A percentile compares a stretch with the other conserved stretches of the same genome.
These are phyloP conservation scores for Chloropsis hardwickii DNA, from an alignment of 2,113 vertebrate species.

Conservation along the genomic window DNA sequence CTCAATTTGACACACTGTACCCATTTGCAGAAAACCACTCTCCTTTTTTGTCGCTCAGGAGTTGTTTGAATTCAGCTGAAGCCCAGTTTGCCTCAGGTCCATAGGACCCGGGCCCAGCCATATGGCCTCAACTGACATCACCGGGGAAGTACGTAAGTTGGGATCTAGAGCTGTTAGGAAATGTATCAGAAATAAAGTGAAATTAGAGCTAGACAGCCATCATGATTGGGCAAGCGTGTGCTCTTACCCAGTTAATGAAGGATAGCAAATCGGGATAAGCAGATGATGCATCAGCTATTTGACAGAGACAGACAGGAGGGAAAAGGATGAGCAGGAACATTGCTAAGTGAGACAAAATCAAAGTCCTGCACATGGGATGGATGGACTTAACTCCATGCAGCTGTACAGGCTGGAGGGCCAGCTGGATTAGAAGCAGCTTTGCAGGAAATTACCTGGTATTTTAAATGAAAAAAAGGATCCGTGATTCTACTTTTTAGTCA, in stretches of 20 bases:
- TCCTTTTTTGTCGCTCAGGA: not conserved
- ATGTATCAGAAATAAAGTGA: not conserved
- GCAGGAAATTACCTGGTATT: not conserved
- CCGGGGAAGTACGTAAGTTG: accelerated
- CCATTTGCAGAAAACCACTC: not conserved
- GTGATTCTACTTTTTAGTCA: not conserved
- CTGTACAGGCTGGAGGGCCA: not conserved
- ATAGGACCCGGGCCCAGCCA: not conserved
- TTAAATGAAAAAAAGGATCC: not conserved
- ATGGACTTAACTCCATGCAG: not conserved
- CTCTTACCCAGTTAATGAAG: not conserved
- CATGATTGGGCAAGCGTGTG: not conserved
- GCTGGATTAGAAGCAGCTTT: not conserved
- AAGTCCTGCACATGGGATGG: not conserved
- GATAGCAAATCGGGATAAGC: not conserved
- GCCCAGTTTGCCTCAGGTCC: not conserved
- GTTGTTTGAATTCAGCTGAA: not conserved
- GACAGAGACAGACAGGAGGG: not conserved
- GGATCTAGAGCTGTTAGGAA: not conserved
- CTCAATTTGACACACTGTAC: not conserved
- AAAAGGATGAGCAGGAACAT: not conserved
- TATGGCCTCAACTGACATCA: not conserved
- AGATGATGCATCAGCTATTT: not conserved
- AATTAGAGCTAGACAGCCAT: not conserved
- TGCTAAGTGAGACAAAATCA: not conserved